These are phyloP conservation scores for Trichonephila inaurata DNA, from an alignment of 1,140 invertebrate species.

Conservation along the genomic window DNA sequence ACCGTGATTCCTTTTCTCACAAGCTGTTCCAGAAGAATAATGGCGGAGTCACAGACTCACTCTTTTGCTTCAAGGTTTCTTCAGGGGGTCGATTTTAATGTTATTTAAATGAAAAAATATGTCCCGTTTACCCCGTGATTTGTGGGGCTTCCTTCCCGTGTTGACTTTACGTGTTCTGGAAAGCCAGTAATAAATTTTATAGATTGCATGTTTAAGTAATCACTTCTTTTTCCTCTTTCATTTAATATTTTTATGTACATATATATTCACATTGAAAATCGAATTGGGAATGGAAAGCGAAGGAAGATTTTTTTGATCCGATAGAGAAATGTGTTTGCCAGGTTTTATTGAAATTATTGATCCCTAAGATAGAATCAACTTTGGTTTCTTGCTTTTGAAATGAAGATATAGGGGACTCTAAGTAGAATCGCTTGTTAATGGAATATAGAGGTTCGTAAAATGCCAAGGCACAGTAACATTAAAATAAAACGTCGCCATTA, in stretches of 20 bases:
- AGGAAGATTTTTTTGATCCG: neutral
- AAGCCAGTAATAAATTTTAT: constrained; percentile 29
- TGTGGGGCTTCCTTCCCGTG: neutral
- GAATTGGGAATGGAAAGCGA: neutral
- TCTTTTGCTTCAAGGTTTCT: neutral
- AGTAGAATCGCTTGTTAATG: no score
- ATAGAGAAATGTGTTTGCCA: no score
- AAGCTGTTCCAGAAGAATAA: constrained; percentile 49
- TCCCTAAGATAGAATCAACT: no score
- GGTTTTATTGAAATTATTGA: no score
- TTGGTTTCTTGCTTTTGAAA: no score
- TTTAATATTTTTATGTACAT: neutral
- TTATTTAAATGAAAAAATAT: constrained; percentile 55
- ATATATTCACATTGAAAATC: neutral
- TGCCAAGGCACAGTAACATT: no score
- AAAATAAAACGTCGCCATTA: no score
- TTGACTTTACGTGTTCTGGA: constrained; percentile 43
- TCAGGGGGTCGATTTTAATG: constrained; percentile 36
- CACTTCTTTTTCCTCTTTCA: neutral
- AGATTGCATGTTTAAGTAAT: constrained; percentile 46
- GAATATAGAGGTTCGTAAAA: no score
- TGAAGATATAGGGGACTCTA: no score
- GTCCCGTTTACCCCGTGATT: constrained; percentile 38
- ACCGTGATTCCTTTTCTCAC: constrained; percentile 20
- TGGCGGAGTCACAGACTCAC: neutral